A percentile compares a stretch with the other conserved stretches of the same genome.
Conservation (phyloP, 2,797 vertebrate genomes). For the Peromyscus melanophrys region DNA sequence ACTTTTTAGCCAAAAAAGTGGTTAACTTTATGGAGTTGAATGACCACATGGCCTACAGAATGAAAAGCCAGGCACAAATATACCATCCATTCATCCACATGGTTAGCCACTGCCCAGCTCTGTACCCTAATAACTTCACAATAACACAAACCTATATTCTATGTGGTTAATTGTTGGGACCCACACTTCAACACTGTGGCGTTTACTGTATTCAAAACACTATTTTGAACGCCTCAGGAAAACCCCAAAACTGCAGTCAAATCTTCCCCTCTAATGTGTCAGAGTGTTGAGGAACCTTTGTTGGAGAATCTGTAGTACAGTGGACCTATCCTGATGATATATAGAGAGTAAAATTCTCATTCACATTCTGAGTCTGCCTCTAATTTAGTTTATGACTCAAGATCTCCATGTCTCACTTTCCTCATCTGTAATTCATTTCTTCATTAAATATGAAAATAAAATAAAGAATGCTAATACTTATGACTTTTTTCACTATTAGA, state of each 20-base stretch:
- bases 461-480: not conserved
- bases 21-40: not conserved
- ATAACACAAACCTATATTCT: not conserved
- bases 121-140: not conserved
- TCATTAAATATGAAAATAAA: constrained; percentile 45
- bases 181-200: not conserved
- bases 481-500: not conserved
- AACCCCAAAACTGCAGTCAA: not conserved
- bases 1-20: not conserved
- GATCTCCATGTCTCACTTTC: not conserved
- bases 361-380: not conserved
- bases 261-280: not conserved
- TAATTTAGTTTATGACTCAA: constrained; percentile 25
- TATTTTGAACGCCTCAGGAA: not conserved
- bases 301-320: not conserved
- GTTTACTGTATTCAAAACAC: not conserved
- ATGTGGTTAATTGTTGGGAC: not conserved
- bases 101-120: not conserved
- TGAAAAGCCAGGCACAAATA: not conserved
- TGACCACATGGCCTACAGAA: not conserved
- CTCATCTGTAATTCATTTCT: constrained; percentile 11
- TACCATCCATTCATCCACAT: not conserved
- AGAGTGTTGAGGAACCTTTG: not conserved
- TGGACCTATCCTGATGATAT: not conserved
- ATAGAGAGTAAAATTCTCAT: not conserved